These are phyloP conservation scores for Alectoris magna DNA, from an alignment of 2,797 vertebrate genomes.

Conservation along the genomic window DNA sequence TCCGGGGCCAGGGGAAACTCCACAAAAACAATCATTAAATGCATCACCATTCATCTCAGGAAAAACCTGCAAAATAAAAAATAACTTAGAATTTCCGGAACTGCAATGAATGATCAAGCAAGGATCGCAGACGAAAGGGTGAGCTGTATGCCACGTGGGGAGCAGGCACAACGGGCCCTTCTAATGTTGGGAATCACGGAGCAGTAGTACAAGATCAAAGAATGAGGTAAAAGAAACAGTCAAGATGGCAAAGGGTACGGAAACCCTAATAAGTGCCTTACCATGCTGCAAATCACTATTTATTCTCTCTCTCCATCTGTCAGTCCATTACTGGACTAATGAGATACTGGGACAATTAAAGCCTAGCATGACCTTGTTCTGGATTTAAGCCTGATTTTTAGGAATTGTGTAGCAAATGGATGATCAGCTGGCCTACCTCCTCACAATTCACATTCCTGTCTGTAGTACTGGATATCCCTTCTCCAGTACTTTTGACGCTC, in stretches of 20 bases:
- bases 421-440: neutral
- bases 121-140: neutral
- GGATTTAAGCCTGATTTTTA: neutral
- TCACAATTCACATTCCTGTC: neutral
- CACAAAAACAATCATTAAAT: neutral
- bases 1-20: neutral
- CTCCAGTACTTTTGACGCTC: neutral
- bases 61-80: slow-evolving; percentile 16
- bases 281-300: neutral
- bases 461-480: neutral
- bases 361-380: neutral
- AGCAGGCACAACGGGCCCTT: neutral
- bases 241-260: neutral
- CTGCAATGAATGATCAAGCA: neutral
- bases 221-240: neutral
- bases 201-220: neutral
- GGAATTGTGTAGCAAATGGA: neutral
- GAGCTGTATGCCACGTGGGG: neutral
- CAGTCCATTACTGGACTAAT: neutral
- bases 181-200: neutral
- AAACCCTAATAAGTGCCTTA: neutral
- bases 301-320: neutral
- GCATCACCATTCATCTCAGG: neutral
- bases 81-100: neutral
- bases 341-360: neutral